Evolutionary conservation across 2,797 vertebrate species (phyloP).

Genomic region (Paramormyrops hopkinsi): DNA sequence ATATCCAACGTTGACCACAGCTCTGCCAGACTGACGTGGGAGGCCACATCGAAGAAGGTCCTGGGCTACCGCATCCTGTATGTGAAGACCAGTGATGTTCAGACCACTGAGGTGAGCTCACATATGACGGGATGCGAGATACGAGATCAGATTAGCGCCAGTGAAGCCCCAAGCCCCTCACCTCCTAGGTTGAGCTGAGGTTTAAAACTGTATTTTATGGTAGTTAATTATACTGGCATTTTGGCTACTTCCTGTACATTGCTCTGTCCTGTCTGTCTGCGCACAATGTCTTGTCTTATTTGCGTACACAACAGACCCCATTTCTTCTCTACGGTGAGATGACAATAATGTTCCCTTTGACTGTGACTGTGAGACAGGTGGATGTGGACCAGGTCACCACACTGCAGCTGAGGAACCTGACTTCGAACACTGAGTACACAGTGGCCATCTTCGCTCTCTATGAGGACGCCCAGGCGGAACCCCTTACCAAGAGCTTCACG

Average conservation of each 20-base stretch:
- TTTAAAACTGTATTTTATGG: neutral
- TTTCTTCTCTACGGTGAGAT: neutral
- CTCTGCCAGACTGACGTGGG: conserved; percentile 76
- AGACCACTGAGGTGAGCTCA: conserved; percentile 79
- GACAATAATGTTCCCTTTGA: neutral
- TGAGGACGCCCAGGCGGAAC: conserved; percentile 80
- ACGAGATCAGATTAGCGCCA: neutral
- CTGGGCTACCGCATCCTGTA: conserved; percentile 80
- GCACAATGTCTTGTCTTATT: neutral
- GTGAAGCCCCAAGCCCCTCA: neutral
- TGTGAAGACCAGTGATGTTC: conserved; percentile 75
- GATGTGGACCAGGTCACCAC: conserved; percentile 75
- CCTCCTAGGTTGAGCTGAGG: neutral
- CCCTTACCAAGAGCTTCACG: conserved; percentile 78
- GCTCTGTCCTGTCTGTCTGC: neutral
- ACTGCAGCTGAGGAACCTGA: conserved; percentile 71
- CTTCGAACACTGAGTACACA: conserved; percentile 79
- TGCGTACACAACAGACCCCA: neutral
- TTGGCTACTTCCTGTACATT: neutral
- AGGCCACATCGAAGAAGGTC: conserved; percentile 67
- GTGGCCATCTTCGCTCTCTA: conserved; percentile 81
- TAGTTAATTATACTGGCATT: neutral
- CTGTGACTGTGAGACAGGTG: conserved; percentile 55
- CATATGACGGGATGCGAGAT: neutral
- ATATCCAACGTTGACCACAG: conserved; percentile 79